phyloP scores from a whole-genome alignment of 2,113 vertebrate genomes.

The Semnopithecus entellus region DNA sequence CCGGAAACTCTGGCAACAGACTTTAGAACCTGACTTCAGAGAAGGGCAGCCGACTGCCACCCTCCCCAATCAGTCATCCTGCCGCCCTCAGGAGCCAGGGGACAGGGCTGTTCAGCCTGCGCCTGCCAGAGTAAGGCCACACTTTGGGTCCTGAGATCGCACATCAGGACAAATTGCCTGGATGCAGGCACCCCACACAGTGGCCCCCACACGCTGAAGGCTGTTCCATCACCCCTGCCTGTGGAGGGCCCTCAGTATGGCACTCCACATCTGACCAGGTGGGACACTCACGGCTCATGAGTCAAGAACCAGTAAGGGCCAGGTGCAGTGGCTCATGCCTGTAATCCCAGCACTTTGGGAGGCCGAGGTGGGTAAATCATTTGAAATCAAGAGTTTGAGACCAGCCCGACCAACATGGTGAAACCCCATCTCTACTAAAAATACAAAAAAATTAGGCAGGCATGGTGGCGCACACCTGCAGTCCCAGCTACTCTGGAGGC shows the following conservation, averaged over 20 bases:
- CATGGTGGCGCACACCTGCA: too few relatives aligned
- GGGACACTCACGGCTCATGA: not conserved
- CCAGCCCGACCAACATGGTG: too few relatives aligned
- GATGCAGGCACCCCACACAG: not conserved
- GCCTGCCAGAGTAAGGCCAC: not conserved
- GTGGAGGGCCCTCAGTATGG: rapidly evolving
- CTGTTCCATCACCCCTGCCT: not conserved
- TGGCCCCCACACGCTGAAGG: not conserved
- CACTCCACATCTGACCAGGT: not conserved
- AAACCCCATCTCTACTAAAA: too few relatives aligned
- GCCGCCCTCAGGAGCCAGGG: not conserved
- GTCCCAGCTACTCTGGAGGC: too few relatives aligned
- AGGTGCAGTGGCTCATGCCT: too few relatives aligned
- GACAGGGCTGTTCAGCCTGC: not conserved
- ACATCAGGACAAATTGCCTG: not conserved
- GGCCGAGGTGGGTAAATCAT: too few relatives aligned
- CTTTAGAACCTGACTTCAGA: not conserved
- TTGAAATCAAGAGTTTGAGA: too few relatives aligned
- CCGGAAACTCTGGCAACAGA: not conserved
- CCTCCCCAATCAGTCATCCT: not conserved
- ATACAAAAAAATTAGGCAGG: too few relatives aligned
- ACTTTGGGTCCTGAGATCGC: not conserved
- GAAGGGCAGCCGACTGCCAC: not conserved
- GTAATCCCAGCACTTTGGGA: too few relatives aligned
- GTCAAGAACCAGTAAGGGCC: not conserved